phyloP scores from a whole-genome alignment of 2,797 vertebrate genomes.

The Sebastes oblongus region DNA sequence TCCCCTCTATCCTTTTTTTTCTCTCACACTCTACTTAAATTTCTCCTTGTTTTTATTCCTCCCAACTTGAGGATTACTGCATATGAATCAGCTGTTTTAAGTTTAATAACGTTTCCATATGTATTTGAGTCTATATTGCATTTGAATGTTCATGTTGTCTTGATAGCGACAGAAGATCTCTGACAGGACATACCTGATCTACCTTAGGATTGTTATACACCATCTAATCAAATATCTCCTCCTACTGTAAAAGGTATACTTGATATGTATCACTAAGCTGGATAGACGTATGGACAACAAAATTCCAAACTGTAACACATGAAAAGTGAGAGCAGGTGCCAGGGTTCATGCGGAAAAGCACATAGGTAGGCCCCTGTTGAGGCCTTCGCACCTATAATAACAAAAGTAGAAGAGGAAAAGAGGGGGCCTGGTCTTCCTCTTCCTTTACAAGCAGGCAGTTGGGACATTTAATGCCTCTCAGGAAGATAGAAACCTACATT shows the following conservation, averaged over 20 bases:
- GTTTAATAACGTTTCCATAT: conserved; percentile 25
- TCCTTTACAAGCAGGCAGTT: not conserved
- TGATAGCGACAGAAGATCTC: too few relatives aligned
- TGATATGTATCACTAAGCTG: not conserved
- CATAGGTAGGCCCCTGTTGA: conserved; percentile 2
- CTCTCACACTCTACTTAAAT: not conserved
- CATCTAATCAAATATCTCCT: not conserved
- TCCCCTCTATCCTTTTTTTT: not conserved
- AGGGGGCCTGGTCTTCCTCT: not conserved
- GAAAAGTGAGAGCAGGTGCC: conserved; percentile 1
- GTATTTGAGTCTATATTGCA: not conserved
- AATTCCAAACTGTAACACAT: conserved; percentile 2
- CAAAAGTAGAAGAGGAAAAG: not conserved
- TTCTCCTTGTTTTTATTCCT: not conserved
- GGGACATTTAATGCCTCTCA: not conserved
- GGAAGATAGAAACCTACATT: not conserved
- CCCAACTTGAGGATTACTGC: not conserved
- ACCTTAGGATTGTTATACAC: not conserved
- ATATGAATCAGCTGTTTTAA: conserved; percentile 51
- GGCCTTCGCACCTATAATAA: conserved; percentile 35
- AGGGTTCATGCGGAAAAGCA: not conserved
- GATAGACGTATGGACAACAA: not conserved
- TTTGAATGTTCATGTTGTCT: not conserved
- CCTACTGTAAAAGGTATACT: not conserved
- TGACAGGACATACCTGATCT: not conserved